phyloP scores from a whole-genome alignment of 2,888 invertebrate genomes.

The Agelastica alni region DNA sequence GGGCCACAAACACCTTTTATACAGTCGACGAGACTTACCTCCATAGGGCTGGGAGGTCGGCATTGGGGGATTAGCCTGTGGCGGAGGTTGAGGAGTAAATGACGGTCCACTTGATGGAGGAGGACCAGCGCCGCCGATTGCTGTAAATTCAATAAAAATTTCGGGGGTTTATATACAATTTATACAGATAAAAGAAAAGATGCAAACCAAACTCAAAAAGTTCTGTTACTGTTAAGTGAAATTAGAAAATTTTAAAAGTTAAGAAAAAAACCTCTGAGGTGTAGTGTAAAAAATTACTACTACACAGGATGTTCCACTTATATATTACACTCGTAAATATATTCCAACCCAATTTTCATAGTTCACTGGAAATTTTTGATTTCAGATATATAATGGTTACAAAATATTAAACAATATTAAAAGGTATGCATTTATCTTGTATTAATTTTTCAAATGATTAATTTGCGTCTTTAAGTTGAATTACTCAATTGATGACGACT shows the following conservation, averaged over 20 bases:
- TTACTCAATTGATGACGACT: no score
- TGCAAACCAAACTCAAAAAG: conserved; percentile 38
- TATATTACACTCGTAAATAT: neutral
- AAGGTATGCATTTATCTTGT: no score
- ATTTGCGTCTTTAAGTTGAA: no score
- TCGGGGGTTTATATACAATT: conserved; percentile 33
- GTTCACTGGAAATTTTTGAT: neutral
- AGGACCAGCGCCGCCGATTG: conserved; percentile 59
- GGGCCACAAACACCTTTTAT: no score
- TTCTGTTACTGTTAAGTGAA: conserved; percentile 31
- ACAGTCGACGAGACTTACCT: conserved; percentile 54
- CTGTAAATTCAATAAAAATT: conserved; percentile 45
- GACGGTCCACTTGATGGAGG: conserved; percentile 64
- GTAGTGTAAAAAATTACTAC: conserved; percentile 12
- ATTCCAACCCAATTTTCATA: neutral
- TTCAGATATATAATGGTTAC: no score
- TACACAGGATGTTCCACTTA: conserved; percentile 21
- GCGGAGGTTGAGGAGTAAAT: conserved; percentile 68
- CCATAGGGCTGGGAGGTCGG: conserved; percentile 58
- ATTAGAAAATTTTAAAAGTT: conserved; percentile 23
- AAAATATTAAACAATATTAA: no score
- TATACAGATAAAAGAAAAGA: conserved; percentile 26
- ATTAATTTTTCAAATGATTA: no score
- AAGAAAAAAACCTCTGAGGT: conserved; percentile 21
- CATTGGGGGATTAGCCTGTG: conserved; percentile 60